phyloP scores from a whole-genome alignment of 2,113 vertebrate genomes.

The Pseudopodoces humilis region DNA sequence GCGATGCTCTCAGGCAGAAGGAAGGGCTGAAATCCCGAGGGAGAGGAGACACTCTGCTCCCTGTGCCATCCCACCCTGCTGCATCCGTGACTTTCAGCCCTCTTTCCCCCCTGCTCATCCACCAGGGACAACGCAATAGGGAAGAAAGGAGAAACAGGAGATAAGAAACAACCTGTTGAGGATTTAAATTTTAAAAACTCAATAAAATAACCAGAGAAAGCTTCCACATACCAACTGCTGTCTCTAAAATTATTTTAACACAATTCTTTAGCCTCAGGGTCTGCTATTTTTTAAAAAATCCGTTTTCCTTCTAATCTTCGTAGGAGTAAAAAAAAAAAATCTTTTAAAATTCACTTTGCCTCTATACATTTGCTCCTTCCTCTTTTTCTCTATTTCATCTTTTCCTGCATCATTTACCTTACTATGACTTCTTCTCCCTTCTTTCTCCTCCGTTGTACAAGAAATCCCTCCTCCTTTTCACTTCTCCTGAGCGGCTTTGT shows the following conservation, averaged over 20 bases:
- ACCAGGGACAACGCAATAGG: accelerated
- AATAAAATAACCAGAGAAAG: not conserved
- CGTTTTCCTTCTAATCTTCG: not conserved
- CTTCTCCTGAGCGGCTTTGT: not conserved
- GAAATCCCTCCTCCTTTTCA: not conserved
- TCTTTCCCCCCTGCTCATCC: not conserved
- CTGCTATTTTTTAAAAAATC: not conserved
- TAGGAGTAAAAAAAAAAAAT: not conserved
- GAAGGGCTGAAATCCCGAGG: not conserved
- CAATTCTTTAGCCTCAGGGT: not conserved
- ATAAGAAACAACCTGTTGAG: not conserved
- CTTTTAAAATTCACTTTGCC: not conserved
- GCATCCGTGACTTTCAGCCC: not conserved
- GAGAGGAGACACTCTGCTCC: not conserved
- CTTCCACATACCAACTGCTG: not conserved
- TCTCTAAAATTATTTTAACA: not conserved
- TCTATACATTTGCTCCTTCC: not conserved
- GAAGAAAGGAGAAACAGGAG: not conserved
- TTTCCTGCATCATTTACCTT: not conserved
- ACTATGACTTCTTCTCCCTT: not conserved
- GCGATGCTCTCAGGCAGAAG: not conserved
- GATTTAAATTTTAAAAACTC: not conserved
- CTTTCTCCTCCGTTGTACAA: not conserved
- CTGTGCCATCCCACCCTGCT: not conserved
- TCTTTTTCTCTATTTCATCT: not conserved